A percentile compares a stretch with the other conserved stretches of the same genome.
phyloP scores from a whole-genome alignment of 1,140 invertebrate genomes.

The Camponotus vicinus region DNA sequence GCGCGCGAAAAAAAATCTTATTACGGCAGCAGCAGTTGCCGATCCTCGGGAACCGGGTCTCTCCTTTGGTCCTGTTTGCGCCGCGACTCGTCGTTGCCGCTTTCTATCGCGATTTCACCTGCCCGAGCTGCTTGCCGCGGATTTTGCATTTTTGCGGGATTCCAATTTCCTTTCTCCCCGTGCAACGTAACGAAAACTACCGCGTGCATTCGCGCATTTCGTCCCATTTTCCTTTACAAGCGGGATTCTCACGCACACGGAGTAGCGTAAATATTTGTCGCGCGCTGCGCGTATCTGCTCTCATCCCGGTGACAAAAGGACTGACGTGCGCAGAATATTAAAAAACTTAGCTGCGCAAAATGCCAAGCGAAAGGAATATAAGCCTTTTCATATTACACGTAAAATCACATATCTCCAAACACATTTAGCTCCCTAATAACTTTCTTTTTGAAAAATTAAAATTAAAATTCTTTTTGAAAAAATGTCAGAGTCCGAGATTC shows the following conservation, averaged over 20 bases:
- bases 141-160: constrained; percentile 37
- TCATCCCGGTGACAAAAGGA: not conserved
- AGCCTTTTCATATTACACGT: not conserved
- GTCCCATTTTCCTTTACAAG: not conserved
- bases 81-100: not conserved
- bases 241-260: not conserved
- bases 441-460: not conserved
- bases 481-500: not conserved
- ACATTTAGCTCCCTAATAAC: not conserved
- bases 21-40: constrained; percentile 8
- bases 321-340: not conserved
- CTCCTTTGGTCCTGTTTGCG: not conserved
- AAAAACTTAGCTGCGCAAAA: not conserved
- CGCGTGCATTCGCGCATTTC: not conserved
- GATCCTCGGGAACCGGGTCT: constrained; percentile 19
- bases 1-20: constrained; percentile 27
- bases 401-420: not conserved
- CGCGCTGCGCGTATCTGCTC: not conserved
- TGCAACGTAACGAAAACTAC: not conserved
- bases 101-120: constrained; percentile 55
- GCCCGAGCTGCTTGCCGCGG: not conserved
- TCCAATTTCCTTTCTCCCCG: constrained; percentile 33
- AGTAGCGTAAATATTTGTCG: constrained; percentile 19
- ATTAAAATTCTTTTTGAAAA: no score
- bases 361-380: not conserved